Evolutionary conservation across 2,113 vertebrate genomes (phyloP), one percentile per base, ranked within the genome.

Genomic region (Rhea pennata): DNA sequence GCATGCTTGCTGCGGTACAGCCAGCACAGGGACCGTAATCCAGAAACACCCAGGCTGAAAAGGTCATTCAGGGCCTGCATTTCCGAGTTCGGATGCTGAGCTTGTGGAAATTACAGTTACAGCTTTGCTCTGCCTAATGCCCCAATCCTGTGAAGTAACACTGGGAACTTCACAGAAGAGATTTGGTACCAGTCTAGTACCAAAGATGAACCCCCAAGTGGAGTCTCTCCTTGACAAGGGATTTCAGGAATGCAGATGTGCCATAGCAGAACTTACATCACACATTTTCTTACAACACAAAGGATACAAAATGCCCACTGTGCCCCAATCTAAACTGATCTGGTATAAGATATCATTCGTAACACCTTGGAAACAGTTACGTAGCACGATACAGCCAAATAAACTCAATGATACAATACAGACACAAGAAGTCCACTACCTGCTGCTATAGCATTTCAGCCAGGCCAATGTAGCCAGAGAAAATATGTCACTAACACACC

Each of bases 181-280:
- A n/a, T 4, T 0, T 56, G 65, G n/a, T 42, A 22, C 27, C 10
- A 29, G 6, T 22, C 0, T 4, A 4, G 6, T 74, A 58, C 39
- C 33, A 82, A 81, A 33, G 54, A 64, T 12, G 33, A 91, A 73
- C 9, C 15, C 15, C 36, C 48, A 48, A 66, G 12, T 31, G 48
- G 72, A 69, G 76, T 40, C 16, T 39, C 19, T 12, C 26, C 51
- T 70, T 42, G n/a, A 51, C 27, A 58, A 51, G 10, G 76, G 33
- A 74, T 54, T 75, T 78, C 40, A 54, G 23, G 48, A 64, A 13
- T 36, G 42, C 10, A 10, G 17, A 13, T 23, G 9, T 21, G 8
- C 31, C 29, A 11, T 8, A 10, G 29, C 16, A 29, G 29, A 33
- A 58, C 29, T 58, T 17, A 6, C 56, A 58, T 17, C 56, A 31